These are phyloP conservation scores for Sitta carolinensis DNA, from an alignment of 2,797 vertebrate species.

Conservation along the genomic window DNA sequence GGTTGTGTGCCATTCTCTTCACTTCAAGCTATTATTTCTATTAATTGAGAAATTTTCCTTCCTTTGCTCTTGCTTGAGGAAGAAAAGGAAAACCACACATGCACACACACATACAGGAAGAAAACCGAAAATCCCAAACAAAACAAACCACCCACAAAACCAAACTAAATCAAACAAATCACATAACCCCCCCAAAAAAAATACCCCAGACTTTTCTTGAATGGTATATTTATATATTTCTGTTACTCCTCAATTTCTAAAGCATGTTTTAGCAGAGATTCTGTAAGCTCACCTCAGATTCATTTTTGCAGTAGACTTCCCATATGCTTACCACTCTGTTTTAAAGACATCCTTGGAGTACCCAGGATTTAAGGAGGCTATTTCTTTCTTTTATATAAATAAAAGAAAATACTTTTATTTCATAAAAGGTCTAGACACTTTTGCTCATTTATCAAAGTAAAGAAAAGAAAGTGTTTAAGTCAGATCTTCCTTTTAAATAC, in stretches of 20 bases:
- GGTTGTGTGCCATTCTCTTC: neutral
- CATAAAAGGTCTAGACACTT: neutral
- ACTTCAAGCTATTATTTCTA: neutral
- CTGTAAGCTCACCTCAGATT: neutral
- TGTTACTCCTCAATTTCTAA: neutral
- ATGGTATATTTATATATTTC: neutral
- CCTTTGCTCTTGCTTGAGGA: neutral
- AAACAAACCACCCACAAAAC: neutral
- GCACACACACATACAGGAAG: neutral
- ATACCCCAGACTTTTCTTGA: neutral
- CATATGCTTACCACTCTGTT: neutral
- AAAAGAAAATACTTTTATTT: neutral
- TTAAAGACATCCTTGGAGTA: neutral
- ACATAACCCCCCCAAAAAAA: neutral
- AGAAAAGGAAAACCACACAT: neutral
- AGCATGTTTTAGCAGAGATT: neutral
- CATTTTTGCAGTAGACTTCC: neutral
- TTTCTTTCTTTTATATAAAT: neutral
- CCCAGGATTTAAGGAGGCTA: neutral
- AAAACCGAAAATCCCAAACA: neutral
- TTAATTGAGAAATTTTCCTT: neutral
- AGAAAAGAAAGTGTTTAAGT: neutral
- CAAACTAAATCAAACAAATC: neutral
- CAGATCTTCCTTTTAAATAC: neutral
- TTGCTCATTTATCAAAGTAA: neutral